Conservation (phyloP, 2,888 invertebrate species). For the Acrobasis repandana region DNA sequence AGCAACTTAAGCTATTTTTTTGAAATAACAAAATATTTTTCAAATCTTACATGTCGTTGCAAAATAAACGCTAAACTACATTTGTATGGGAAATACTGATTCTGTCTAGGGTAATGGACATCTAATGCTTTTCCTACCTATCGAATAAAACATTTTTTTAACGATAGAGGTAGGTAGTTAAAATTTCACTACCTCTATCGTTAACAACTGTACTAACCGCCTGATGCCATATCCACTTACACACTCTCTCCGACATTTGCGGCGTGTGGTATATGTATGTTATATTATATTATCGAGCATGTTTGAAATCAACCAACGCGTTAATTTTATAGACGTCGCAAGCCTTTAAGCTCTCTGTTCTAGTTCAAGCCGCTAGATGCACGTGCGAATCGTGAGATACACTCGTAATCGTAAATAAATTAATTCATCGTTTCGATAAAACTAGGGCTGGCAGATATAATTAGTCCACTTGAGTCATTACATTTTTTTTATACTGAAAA, state of each 20-base stretch:
- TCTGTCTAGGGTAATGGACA: too few relatives aligned
- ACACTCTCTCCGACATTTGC: conserved; percentile 26
- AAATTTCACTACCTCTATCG: not conserved
- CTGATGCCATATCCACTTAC: conserved; percentile 24
- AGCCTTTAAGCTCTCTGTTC: conserved; percentile 37
- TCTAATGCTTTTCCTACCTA: too few relatives aligned
- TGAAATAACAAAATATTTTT: too few relatives aligned
- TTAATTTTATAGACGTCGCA: conserved; percentile 48
- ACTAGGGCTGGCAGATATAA: not conserved
- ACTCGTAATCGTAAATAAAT: not conserved
- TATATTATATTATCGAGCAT: not conserved
- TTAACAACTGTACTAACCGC: conserved; percentile 35
- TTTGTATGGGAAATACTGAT: too few relatives aligned
- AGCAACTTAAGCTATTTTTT: too few relatives aligned
- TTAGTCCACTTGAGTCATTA: not conserved
- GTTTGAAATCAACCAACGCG: conserved; percentile 24
- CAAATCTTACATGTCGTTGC: too few relatives aligned
- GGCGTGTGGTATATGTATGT: conserved; percentile 26
- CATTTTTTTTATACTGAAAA: too few relatives aligned
- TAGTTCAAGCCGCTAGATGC: conserved; percentile 25
- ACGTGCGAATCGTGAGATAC: conserved; percentile 11
- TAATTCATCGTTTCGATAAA: not conserved
- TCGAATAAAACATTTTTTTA: too few relatives aligned
- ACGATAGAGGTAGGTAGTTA: too few relatives aligned
- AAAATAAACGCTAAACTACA: too few relatives aligned